Base-by-base conservation (phyloP, 2,888 invertebrate genomes). In the Cetonia aurata region DNA sequence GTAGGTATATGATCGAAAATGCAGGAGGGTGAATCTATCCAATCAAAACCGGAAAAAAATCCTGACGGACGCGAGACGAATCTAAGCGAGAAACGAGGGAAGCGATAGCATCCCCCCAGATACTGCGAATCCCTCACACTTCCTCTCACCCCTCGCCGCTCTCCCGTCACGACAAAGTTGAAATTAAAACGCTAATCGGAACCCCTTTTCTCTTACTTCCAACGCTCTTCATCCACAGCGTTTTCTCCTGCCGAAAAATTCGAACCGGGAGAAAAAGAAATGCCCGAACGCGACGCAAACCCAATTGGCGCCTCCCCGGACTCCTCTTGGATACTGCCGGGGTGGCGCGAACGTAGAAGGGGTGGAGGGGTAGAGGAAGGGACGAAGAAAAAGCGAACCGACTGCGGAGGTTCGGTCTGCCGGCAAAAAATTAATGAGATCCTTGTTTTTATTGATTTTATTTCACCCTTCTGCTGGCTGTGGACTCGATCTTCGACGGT, bases 131-230 rank as follows among this genome's bases (percentile, higher is more conserved):
- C 25, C 25, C 25, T 4, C 3, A 1, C 25, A 4, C 4, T 3
- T 25, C 25, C 25, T 4, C 25, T 4, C 25, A 25, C 25, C 25
- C 25, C 25, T 25, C 25, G 25, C 4, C 25, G 3, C 25, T 4
- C 4, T 25, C 25, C 4, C 25, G 1, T 25, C 25, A 25, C n/a
- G 72, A 75, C 73, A 72, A 75, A 76, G 75, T 78, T 77, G 75
- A 79, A 79, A 76, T 78, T 79, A 78, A 78, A 77, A 77, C 77
- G 77, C 77, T 80, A 80, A 80, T 80, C 79, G 79, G 79, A 78
- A 78, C 75, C 75, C 77, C 75, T 73, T 75, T 67, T 15, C 50
- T 8, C n/a, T 15, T n/a, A 0, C 50, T 19, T 10, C 48, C 9
- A 1, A 1, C 48, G 6, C 50, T 25, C 15, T 6, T 12, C 13